Base-by-base conservation (phyloP, 2,113 vertebrate species). In the Phylloscopus trochilus region DNA sequence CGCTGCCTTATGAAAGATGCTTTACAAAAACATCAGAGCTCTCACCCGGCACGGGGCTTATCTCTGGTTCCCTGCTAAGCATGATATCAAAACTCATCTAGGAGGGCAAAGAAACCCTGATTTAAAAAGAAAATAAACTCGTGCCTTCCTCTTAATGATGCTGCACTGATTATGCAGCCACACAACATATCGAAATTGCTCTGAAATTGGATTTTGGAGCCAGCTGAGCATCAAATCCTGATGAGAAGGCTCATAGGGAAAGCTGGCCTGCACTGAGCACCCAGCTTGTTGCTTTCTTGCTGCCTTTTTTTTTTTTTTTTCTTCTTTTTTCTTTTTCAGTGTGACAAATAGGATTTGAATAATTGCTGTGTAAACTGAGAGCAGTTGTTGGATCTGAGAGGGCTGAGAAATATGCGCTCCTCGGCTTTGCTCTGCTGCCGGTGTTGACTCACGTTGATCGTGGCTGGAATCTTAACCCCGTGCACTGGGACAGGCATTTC, bases 341-440 rank as follows among this genome's bases (percentile, higher is more conserved):
- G 11, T 92, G 93, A 91, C 74, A 76, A 72, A 91, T 55, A 79
- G 80, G 69, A 91, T 82, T n/a, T 80, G 88, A 94, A 67, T 95
- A 94, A 96, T 87, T 87, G 88, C 93, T 84, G 10, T 83, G 95
- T 85, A 95, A 96, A 95, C 80, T 2, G 80, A 94, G 91, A 90
- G 69, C 47, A 17, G 85, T 69, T 80, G 66, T 72, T 79, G 87
- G 59, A 93, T 74, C 37, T 11, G 82, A 67, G 84, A 85, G 60
- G 83, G 56, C 68, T 89, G 90, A 63, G 53, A 82, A 91, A n/a
- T 6, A 2, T 1, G 33, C 13, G 24, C 72, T 69, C 49, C 35
- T 43, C 5, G 8, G 80, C 72, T 51, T 3, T 51, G 63, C 51
- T 62, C 39, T 18, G 82, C 17, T 33, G 63, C 87, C 11, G 62